Evolutionary conservation across 2,797 vertebrate genomes (phyloP).

Genomic region (Salarias fasciatus): DNA sequence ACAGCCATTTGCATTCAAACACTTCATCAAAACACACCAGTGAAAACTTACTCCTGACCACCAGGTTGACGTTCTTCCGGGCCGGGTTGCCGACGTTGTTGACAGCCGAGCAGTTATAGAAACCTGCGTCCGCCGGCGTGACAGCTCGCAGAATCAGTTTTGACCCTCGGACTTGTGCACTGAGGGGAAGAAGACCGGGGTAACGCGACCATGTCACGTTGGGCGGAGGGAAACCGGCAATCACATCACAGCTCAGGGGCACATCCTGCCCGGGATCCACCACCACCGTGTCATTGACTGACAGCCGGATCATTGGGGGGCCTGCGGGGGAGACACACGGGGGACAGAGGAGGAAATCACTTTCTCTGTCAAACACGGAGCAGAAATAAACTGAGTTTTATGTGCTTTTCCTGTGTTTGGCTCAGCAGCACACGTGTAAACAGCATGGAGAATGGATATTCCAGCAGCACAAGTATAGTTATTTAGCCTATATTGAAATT

Average conservation of each 20-base stretch:
- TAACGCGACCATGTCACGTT: constrained; percentile 91
- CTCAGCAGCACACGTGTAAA: too few species aligned
- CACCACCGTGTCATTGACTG: constrained; percentile 94
- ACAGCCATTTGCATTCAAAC: too few species aligned
- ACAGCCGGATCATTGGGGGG: constrained; percentile 91
- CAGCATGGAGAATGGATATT: too few species aligned
- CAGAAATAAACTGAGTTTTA: background rate
- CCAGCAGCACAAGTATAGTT: too few species aligned
- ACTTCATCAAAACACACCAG: background rate
- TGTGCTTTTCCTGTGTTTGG: too few species aligned
- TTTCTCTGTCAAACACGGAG: background rate
- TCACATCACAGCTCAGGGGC: constrained; percentile 90
- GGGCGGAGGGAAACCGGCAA: constrained; percentile 87
- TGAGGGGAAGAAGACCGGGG: constrained; percentile 86
- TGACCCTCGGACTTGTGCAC: constrained; percentile 84
- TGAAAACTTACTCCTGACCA: constrained; percentile 89
- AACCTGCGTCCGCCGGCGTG: constrained; percentile 87
- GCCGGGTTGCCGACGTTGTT: constrained; percentile 98
- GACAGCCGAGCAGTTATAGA: constrained; percentile 95
- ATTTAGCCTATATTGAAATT: too few species aligned
- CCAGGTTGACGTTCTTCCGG: constrained; percentile 91
- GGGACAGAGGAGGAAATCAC: background rate
- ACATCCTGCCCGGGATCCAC: constrained; percentile 94
- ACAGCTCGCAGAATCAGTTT: constrained; percentile 88
- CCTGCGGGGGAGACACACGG: constrained; percentile 70